Base-by-base conservation (phyloP, 2,113 vertebrate species). In the Chloroceryle aenea region DNA sequence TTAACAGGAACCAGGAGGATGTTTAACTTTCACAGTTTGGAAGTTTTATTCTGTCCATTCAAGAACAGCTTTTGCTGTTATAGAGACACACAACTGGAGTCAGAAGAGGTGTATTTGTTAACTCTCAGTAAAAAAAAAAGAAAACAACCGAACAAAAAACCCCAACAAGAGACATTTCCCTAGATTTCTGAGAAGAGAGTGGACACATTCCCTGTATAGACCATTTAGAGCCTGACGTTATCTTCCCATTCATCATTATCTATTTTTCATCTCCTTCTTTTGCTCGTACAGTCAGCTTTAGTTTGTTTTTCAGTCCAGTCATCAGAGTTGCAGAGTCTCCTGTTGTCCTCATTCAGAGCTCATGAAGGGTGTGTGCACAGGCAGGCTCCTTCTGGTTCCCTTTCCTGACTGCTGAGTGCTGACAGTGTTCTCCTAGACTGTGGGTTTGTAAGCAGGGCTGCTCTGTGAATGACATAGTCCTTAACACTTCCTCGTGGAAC, bases 1-100 rank as follows among this genome's bases (percentile, higher is more conserved):
- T 73, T 9, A 22, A 27, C 4, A 9, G 12, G 45, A 36, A 85
- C 6, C 30, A 36, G 45, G 27, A 52, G 9, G 36, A 14, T 48
- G 14, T 7, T n/a, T 47, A 68, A 26, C 2, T 61, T 64, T 21
- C 17, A 23, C 0, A 0, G 22, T 86, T 53, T 40, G 10, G 6
- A 45, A 4, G 10, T 29, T 83, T 59, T 32, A 10, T 42, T 84
- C 13, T 47, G 34, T 26, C 25, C 1, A 1, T 16, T 10, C 26
- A 29, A 43, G 6, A 40, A 4, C 5, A 59, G 13, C 2, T 61
- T 64, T 43, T 67, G 32, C 30, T 42, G 12, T 7, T 63, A 22
- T 1, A 14, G 3, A 32, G n/a, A 38, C 34, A 9, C 56, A 23
- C 16, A 42, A 0, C 10, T 52, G 68, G 10, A 52, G 19, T 18